phyloP scores from a whole-genome alignment of 2,797 vertebrate species.

The Lagorchestes hirsutus region DNA sequence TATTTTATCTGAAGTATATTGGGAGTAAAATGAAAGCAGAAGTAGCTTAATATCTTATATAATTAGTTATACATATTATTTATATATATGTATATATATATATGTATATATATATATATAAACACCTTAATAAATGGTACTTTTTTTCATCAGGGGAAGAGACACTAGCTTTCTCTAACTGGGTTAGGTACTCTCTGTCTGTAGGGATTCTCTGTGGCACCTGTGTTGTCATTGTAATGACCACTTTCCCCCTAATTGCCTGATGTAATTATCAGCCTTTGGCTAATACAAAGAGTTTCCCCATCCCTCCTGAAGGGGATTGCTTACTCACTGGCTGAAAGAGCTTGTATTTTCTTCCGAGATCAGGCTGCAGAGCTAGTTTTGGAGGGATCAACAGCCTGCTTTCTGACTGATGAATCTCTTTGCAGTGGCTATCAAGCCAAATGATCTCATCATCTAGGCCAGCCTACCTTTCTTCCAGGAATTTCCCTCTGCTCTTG shows the following conservation, averaged over 20 bases:
- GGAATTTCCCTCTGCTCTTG: conserved; percentile 1
- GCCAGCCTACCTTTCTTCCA: conserved; percentile 13
- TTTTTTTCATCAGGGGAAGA: conserved; percentile 32
- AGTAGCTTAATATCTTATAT: background rate
- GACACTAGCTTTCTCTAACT: conserved; percentile 28
- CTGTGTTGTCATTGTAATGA: conserved; percentile 20
- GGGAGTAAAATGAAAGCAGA: background rate
- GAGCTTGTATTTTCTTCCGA: conserved; percentile 6
- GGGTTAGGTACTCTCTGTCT: conserved; percentile 23
- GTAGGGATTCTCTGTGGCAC: conserved; percentile 38
- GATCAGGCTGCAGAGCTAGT: conserved; percentile 25
- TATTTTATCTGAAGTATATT: conserved; percentile 57
- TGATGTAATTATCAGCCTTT: conserved; percentile 44
- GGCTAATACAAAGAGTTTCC: conserved; percentile 20
- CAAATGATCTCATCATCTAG: conserved; percentile 1
- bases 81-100: too few species aligned
- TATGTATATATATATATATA: too few species aligned
- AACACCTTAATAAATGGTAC: background rate
- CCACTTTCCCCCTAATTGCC: conserved; percentile 29
- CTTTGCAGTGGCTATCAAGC: conserved; percentile 1
- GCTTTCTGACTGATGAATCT: conserved; percentile 10
- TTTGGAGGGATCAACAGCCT: conserved; percentile 35
- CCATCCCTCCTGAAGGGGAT: conserved; percentile 14
- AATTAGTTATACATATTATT: too few species aligned
- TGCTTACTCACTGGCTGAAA: conserved; percentile 1